These are phyloP conservation scores for Neoaliturus tenellus DNA, from an alignment of 2,888 invertebrate genomes.

Conservation along the genomic window DNA sequence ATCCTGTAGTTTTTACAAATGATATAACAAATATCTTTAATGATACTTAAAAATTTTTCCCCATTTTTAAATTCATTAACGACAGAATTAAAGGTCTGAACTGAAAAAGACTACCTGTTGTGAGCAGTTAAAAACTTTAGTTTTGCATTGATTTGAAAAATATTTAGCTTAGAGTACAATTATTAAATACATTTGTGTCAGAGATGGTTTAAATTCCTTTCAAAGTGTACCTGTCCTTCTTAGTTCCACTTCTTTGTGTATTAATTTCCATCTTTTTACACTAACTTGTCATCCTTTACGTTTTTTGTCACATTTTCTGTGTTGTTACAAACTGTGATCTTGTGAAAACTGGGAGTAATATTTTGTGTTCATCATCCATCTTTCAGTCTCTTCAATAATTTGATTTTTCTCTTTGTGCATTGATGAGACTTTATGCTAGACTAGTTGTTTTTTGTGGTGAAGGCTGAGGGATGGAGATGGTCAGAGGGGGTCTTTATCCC, in stretches of 20 bases:
- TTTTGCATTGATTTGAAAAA: constrained; percentile 46
- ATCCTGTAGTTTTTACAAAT: background rate
- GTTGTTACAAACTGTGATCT: constrained; percentile 25
- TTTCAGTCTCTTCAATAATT: background rate
- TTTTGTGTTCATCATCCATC: constrained; percentile 4
- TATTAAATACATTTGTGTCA: background rate
- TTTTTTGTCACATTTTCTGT: background rate
- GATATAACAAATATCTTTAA: background rate
- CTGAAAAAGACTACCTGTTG: background rate
- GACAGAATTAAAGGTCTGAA: background rate
- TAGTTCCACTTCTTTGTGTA: background rate
- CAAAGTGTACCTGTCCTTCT: background rate
- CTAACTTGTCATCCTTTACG: background rate
- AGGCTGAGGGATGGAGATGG: no score
- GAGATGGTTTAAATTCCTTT: background rate
- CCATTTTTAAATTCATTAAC: background rate
- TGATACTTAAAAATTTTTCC: background rate
- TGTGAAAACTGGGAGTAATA: constrained; percentile 52
- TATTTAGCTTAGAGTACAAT: background rate
- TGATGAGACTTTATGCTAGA: background rate
- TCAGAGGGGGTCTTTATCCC: no score
- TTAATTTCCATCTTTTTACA: background rate
- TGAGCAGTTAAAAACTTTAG: background rate
- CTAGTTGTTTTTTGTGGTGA: no score
- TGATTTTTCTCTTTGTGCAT: background rate